phyloP scores from a whole-genome alignment of 2,113 vertebrate species.

The Noturus placidus region DNA sequence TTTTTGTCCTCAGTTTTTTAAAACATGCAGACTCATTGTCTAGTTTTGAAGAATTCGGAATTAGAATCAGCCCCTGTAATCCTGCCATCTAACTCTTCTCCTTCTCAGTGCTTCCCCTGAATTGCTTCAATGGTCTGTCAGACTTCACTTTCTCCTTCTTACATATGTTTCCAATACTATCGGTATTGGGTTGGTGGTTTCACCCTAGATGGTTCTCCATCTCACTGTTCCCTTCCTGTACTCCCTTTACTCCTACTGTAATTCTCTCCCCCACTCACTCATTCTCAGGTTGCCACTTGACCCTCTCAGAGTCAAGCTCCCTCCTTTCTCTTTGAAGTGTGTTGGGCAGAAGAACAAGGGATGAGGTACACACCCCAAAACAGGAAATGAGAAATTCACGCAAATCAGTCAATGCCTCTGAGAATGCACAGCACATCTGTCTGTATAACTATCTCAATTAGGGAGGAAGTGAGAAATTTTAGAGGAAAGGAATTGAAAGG shows the following conservation, averaged over 20 bases:
- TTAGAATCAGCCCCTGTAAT: not conserved
- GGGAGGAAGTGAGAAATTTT: not conserved
- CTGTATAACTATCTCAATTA: constrained; percentile 10
- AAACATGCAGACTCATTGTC: constrained; percentile 9
- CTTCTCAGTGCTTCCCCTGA: not conserved
- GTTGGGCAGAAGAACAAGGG: constrained; percentile 70
- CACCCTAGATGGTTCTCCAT: constrained; percentile 3
- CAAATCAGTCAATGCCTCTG: constrained; percentile 60
- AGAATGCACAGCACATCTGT: constrained; percentile 30
- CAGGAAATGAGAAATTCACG: constrained; percentile 76
- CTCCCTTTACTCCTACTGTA: not conserved
- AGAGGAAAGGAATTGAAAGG: not conserved
- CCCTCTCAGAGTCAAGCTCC: not conserved
- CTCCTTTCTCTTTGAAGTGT: constrained; percentile 67
- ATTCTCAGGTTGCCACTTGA: constrained; percentile 39
- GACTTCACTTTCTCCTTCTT: constrained; percentile 9
- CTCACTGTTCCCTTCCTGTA: not conserved
- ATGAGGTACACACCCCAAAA: constrained; percentile 72
- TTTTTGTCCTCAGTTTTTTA: constrained; percentile 26
- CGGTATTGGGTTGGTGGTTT: not conserved
- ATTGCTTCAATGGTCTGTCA: constrained; percentile 29
- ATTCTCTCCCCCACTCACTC: constrained; percentile 18
- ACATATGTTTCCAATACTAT: constrained; percentile 27
- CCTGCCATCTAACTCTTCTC: not conserved
- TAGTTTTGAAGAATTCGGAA: constrained; percentile 11